A percentile compares a stretch with the other conserved stretches of the same genome.
These are phyloP conservation scores for Falco naumanni DNA, from an alignment of 2,797 vertebrate species.

Conservation along the genomic window DNA sequence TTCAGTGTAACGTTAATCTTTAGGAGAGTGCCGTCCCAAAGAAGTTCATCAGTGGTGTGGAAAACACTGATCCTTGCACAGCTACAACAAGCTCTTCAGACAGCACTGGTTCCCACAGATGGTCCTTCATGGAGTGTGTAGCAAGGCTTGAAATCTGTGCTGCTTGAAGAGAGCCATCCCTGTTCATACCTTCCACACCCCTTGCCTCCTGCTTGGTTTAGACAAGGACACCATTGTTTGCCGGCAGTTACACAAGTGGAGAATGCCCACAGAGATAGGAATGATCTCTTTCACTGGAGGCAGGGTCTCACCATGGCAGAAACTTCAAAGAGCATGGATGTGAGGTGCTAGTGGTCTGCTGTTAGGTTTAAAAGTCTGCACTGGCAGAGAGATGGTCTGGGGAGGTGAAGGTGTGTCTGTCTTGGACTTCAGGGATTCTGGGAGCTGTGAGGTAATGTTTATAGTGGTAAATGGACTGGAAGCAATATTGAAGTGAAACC, in stretches of 20 bases:
- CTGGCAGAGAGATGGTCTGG: not conserved
- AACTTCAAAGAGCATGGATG: not conserved
- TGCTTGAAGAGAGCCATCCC: not conserved
- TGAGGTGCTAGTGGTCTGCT: not conserved
- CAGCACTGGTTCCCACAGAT: not conserved
- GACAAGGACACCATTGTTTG: not conserved
- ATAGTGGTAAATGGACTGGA: not conserved
- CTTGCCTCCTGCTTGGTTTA: not conserved
- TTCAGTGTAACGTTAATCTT: not conserved
- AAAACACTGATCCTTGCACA: not conserved
- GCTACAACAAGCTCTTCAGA: not conserved
- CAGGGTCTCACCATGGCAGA: not conserved
- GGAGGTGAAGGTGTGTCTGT: not conserved
- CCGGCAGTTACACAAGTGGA: not conserved
- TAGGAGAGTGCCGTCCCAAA: not conserved
- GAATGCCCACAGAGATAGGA: not conserved
- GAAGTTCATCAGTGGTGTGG: not conserved
- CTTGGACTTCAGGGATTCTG: not conserved
- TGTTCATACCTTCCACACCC: not conserved
- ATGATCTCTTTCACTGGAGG: not conserved
- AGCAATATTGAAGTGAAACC: not conserved
- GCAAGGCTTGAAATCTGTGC: not conserved
- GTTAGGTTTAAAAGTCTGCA: not conserved
- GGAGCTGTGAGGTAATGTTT: not conserved
- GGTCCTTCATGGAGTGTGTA: not conserved